Base-by-base conservation (phyloP, 2,888 invertebrate species). In the Cosmopolites sordidus region DNA sequence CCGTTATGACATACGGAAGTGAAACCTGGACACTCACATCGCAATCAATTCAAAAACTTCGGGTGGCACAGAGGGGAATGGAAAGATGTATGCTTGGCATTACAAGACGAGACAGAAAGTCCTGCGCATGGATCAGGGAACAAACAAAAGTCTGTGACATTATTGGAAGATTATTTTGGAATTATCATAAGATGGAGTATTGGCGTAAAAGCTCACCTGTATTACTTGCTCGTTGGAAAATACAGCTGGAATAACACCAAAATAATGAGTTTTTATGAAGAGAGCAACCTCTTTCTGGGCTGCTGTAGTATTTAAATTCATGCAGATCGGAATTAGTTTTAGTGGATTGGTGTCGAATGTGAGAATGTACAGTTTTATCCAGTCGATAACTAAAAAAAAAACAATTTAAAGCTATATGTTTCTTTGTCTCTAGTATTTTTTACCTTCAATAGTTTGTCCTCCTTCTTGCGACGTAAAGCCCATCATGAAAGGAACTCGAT, bases 401-500 rank as follows among this genome's bases (percentile, higher is more conserved):
- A 5, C 4, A 14, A 14, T 22, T 29, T 22, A 38, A 39, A 43
- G 16, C n/a, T 29, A 14, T 5, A 33, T 30, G 41, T 22, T 3
- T 8, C 3, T 22, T 5, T 22, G 4, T 22, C 8, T 3, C 8
- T 22, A 22, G 22, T 22, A 12, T 16, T 14, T 9, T 39, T 22
- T 2, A 27, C 16, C 12, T 37, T 49, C 15, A 5, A 40, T 33
- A 42, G 58, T 49, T 17, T 8, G 22, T 16, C 44, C 48, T 39
- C 22, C 58, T 54, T 49, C 62, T 42, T 59, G 38, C 5, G 56
- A 58, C 8, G 76, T 78, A 58, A 76, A 79, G 2, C 79, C 79
- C 2, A 79, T 76, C 73, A 79, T 76, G 1, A 77, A 61, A 3
- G 79, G 79, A 29, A 79, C 56, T 48, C 48, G 48, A 30, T 52